Base-by-base conservation (phyloP, 2,888 invertebrate species). In the Biston stratarius region DNA sequence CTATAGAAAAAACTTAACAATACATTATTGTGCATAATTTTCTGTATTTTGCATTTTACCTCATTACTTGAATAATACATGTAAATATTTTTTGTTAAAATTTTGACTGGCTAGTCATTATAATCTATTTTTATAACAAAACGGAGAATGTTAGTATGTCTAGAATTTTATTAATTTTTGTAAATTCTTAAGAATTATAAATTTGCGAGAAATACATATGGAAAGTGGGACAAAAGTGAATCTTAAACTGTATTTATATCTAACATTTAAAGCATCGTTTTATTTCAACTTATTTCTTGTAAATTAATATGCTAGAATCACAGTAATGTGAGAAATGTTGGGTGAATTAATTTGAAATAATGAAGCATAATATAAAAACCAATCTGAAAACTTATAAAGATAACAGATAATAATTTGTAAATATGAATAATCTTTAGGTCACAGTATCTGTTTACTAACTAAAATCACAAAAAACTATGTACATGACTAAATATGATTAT, bases 361-460 rank as follows among this genome's bases (percentile, higher is more conserved):
- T 53, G 38, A 38, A 15, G 15, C 14, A 53, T 53, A 53, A 11
- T 52, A 38, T 11, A 36, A 8, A 10, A 7, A 48, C 9, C 38
- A 38, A 6, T 8, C 38, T 8, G 3, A 48, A 7, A 33, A 49
- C 33, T 14, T n/a, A 2, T 1, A 36, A 7, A 53, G 14, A 38
- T 10, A 38, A 15, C 14, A 38, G 9, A 38, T 15, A 38, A 38
- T 15, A 8, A 38, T 38, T 6, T 53, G 36, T 53, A 53, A 14
- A 53, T 38, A 38, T 10, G 38, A 53, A 53, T 53, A 53, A 53
- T 53, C 52, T 53, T 15, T 38, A 14, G 52, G 52, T 53, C 52
- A 38, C 52, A 53, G 33, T 49, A 15, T 15, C n/a, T 11, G 36
- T n/a, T 8, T 10, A 53, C 14, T 53, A 9, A 8, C 9, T 15